These are phyloP conservation scores for Apistogramma diplotaenia DNA, from an alignment of 2,113 vertebrate species.

Conservation along the genomic window DNA sequence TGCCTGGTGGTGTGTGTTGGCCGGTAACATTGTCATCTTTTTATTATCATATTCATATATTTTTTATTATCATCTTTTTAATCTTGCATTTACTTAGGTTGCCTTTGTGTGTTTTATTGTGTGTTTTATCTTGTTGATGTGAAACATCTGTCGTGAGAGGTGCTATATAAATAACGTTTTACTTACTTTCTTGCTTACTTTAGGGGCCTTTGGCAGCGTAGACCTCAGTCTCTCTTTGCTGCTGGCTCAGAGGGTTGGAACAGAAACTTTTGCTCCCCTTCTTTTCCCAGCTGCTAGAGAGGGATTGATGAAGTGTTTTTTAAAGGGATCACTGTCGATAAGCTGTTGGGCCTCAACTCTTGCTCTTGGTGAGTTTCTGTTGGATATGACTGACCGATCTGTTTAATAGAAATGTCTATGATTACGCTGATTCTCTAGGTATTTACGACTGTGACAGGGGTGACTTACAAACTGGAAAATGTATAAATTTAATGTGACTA, in stretches of 20 bases:
- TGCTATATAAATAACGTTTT: too few relatives aligned
- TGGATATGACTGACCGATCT: slow-evolving; percentile 61
- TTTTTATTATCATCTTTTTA: too few relatives aligned
- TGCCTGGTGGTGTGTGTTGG: slow-evolving; percentile 77
- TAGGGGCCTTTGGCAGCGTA: slow-evolving; percentile 66
- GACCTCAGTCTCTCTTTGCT: slow-evolving; percentile 71
- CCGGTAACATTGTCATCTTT: too few relatives aligned
- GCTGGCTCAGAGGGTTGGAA: slow-evolving; percentile 30
- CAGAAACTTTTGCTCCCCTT: slow-evolving; percentile 13
- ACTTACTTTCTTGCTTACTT: too few relatives aligned
- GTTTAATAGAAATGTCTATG: not conserved
- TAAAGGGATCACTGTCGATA: slow-evolving; percentile 63
- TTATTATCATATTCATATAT: too few relatives aligned
- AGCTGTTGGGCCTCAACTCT: slow-evolving; percentile 71
- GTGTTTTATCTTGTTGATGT: too few relatives aligned
- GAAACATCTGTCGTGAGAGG: too few relatives aligned
- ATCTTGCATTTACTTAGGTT: too few relatives aligned
- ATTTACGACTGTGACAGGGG: not conserved
- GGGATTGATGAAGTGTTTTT: slow-evolving; percentile 49
- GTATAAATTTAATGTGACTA: not conserved
- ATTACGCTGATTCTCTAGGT: not conserved
- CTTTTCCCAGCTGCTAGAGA: slow-evolving; percentile 43
- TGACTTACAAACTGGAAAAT: not conserved
- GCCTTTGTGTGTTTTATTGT: too few relatives aligned
- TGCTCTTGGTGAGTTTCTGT: slow-evolving; percentile 64